Base-by-base conservation (phyloP, 2,113 vertebrate species). In the Rattus rattus region DNA sequence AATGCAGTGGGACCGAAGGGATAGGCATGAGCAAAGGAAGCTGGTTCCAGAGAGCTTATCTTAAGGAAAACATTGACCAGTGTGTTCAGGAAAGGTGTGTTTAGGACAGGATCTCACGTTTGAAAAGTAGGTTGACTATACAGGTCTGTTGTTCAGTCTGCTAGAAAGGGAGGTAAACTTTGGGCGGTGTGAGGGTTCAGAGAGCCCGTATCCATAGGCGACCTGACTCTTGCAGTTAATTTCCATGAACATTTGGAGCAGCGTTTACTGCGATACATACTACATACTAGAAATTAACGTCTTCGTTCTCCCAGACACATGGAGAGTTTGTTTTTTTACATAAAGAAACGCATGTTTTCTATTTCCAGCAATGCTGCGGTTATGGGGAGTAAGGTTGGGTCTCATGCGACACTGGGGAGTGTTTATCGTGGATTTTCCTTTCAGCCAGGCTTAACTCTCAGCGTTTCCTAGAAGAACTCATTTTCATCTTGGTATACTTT, bases 381-480 rank as follows among this genome's bases (percentile, higher is more conserved):
- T 49, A 88, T 52, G 91, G 33, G 72, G 43, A 91, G 7, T 7
- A 7, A 47, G 19, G 36, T 80, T 70, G 54, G 33, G 36, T 43
- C 77, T 81, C 30, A 70, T 65, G 73, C 20, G 26, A 70, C 52
- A 33, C 3, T 3, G 5, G 86, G 28, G 30, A 28, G 10, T 92
- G 16, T 85, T 70, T 49, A 54, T 56, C 43, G 81, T 19, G 88
- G 65, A 85, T 30, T 92, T 93, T 90, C 79, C 84, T 88, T 30
- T 52, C 43, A 54, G 22, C 90, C n/a, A 67, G 28, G 24, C 28
- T 90, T 90, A 43, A 54, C 52, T 54, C 13, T 39, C 69, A 69
- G 36, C 14, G 26, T 90, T 92, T 96, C 87, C 88, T 79, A 59
- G 92, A 95, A 97, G 87, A 92, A 54, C 24, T 47, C 56, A 30